These are phyloP conservation scores for Fabriciana adippe DNA, from an alignment of 2,888 invertebrate species.

Conservation along the genomic window DNA sequence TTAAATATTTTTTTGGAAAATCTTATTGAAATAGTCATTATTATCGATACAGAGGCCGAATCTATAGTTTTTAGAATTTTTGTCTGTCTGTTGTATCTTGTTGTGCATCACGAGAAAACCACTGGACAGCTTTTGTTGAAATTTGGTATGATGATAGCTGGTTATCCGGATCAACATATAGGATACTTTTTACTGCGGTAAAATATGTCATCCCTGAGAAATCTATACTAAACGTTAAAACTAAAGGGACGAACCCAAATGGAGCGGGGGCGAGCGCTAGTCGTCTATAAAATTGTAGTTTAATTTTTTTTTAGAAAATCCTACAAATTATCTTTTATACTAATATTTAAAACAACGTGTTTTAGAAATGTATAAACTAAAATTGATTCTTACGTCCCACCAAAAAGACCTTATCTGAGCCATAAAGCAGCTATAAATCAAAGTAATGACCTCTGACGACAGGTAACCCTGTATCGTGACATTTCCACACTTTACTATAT, in stretches of 20 bases:
- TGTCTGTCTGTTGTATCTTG: no score
- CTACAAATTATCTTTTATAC: background rate
- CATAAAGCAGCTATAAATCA: conserved; percentile 53
- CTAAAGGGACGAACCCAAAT: no score
- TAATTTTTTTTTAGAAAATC: no score
- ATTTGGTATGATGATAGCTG: no score
- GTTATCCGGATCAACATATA: no score
- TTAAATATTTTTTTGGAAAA: no score
- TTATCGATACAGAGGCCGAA: background rate
- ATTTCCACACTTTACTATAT: conserved; percentile 26
- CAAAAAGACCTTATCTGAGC: conserved; percentile 21
- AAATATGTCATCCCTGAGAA: no score
- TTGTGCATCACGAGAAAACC: background rate
- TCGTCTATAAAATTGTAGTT: no score
- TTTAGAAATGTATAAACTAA: conserved; percentile 23
- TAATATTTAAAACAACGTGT: background rate
- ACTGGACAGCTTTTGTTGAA: background rate
- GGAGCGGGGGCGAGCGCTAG: no score
- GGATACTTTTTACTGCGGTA: no score
- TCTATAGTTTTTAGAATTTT: no score
- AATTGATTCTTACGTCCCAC: conserved; percentile 29
- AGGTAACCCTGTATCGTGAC: conserved; percentile 42
- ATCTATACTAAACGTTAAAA: no score
- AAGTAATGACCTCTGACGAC: conserved; percentile 57
- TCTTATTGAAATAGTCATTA: background rate